These are phyloP conservation scores for Blera fallax DNA, from an alignment of 2,888 invertebrate genomes.

Conservation along the genomic window DNA sequence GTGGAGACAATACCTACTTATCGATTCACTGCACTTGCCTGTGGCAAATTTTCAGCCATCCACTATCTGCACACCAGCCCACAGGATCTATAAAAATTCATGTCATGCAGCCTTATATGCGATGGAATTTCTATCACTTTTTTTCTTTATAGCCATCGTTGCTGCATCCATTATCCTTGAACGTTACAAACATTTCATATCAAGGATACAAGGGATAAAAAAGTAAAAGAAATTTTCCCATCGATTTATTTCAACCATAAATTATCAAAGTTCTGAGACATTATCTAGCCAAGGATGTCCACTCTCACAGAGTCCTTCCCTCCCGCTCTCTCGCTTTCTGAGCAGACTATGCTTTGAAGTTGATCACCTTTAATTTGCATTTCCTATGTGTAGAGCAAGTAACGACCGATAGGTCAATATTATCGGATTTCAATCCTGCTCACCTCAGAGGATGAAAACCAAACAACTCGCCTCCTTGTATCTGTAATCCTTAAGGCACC, in stretches of 20 bases:
- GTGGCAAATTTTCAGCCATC: constrained; percentile 50
- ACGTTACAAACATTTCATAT: constrained; percentile 44
- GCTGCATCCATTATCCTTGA: constrained; percentile 58
- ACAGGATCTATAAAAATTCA: constrained; percentile 41
- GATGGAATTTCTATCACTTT: constrained; percentile 30
- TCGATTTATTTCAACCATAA: constrained; percentile 38
- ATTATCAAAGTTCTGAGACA: constrained; percentile 53
- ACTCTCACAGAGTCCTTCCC: no score
- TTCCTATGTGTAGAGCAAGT: background rate
- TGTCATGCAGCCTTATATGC: constrained; percentile 44
- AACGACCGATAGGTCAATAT: constrained; percentile 54
- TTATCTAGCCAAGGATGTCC: no score
- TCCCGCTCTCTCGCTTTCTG: background rate
- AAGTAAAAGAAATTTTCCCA: constrained; percentile 25
- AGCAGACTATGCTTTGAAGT: constrained; percentile 8
- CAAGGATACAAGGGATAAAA: constrained; percentile 6
- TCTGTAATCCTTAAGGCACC: background rate
- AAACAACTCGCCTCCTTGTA: background rate
- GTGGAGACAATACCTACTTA: constrained; percentile 61
- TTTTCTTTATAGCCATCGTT: background rate
- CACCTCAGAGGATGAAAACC: constrained; percentile 15
- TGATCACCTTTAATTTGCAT: constrained; percentile 64
- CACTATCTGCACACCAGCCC: constrained; percentile 10
- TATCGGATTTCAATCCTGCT: constrained; percentile 52
- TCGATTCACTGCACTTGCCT: constrained; percentile 57